Conservation (phyloP, 2,888 invertebrate species). For the Nymphalis urticae region DNA sequence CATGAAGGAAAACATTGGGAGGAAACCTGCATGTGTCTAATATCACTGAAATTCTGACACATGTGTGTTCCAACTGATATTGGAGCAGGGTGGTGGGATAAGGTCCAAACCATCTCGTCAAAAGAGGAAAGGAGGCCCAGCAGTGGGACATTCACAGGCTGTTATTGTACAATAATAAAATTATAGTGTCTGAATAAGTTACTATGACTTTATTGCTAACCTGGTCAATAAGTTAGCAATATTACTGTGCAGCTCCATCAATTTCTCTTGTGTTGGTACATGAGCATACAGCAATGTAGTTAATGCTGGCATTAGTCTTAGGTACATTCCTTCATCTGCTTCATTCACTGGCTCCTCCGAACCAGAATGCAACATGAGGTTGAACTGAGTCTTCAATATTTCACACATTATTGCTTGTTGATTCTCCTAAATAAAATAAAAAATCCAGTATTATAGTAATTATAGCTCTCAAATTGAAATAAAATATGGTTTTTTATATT, state of each 20-base stretch:
- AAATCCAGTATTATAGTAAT: neutral
- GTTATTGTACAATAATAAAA: too few relatives aligned
- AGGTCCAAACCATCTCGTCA: too few relatives aligned
- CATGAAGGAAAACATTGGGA: too few relatives aligned
- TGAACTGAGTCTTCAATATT: conserved; percentile 89
- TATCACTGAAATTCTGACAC: too few relatives aligned
- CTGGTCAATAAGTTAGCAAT: conserved; percentile 91
- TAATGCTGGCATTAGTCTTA: conserved; percentile 87
- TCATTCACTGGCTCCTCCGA: conserved; percentile 73
- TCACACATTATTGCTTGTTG: conserved; percentile 86
- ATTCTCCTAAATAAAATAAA: conserved; percentile 65
- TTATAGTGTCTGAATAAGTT: neutral
- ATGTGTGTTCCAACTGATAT: too few relatives aligned
- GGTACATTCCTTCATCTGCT: conserved; percentile 86
- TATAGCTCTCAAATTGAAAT: neutral
- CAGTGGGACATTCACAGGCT: too few relatives aligned
- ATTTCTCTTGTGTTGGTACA: conserved; percentile 80
- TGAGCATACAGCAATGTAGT: conserved; percentile 85
- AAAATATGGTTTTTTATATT: neutral
- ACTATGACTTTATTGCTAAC: conserved; percentile 44
- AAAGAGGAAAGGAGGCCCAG: too few relatives aligned
- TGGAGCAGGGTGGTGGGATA: too few relatives aligned
- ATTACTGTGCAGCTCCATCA: conserved; percentile 87
- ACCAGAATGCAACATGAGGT: conserved; percentile 83
- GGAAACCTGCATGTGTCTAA: too few relatives aligned